phyloP scores from a whole-genome alignment of 2,113 vertebrate genomes.

The Notothenia coriiceps region DNA sequence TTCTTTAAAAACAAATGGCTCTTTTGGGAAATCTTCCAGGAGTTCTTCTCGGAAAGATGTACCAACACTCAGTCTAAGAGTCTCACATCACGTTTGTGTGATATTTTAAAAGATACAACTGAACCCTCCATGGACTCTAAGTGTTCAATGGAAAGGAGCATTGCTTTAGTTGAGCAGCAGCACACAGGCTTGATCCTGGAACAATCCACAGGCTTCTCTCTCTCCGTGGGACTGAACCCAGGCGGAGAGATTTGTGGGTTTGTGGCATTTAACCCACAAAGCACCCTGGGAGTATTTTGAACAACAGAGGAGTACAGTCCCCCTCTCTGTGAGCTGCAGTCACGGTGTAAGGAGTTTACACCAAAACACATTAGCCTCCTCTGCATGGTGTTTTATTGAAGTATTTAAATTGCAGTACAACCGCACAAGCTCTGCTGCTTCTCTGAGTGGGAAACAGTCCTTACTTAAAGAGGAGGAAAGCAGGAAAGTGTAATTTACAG shows the following conservation, averaged over 20 bases:
- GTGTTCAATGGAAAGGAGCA: conserved; percentile 51
- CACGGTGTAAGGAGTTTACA: conserved; percentile 56
- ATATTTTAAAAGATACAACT: neutral
- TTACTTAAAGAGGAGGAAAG: neutral
- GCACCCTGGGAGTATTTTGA: conserved; percentile 64
- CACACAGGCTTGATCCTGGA: conserved; percentile 38
- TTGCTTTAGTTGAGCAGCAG: conserved; percentile 47
- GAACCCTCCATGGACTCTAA: conserved; percentile 3
- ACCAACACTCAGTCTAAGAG: neutral
- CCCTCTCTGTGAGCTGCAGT: conserved; percentile 43
- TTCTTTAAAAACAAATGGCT: too few species aligned
- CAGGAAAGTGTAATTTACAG: too few species aligned
- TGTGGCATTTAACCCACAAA: conserved; percentile 75
- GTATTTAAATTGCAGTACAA: conserved; percentile 3
- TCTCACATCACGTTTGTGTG: conserved; percentile 8
- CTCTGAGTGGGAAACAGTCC: neutral
- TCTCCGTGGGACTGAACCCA: conserved; percentile 50
- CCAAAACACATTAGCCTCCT: conserved; percentile 46
- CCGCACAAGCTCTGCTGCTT: conserved; percentile 2
- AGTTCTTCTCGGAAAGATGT: too few species aligned
- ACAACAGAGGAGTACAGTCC: conserved; percentile 59
- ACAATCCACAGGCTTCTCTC: conserved; percentile 37
- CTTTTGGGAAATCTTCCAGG: too few species aligned
- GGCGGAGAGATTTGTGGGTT: conserved; percentile 70
- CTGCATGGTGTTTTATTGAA: conserved; percentile 43